Base-by-base conservation (phyloP, 2,113 vertebrate genomes). In the Oncorhynchus nerka region DNA sequence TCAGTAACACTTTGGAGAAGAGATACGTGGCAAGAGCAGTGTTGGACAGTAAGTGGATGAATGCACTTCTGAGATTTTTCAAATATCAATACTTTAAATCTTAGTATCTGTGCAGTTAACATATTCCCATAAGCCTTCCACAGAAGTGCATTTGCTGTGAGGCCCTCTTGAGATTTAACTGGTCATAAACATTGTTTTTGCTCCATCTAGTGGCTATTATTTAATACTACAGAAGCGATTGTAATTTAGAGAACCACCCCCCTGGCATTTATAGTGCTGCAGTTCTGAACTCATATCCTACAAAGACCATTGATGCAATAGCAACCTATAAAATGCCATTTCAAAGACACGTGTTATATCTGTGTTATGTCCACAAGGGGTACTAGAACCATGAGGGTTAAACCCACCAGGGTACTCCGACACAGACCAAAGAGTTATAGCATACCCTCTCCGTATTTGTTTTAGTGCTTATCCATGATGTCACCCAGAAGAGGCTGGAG, bases 11-110 rank as follows among this genome's bases (percentile, higher is more conserved):
- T 45, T 82, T 97, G 76, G 92, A 96, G 28, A 88, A 84, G 85
- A 93, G 88, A 82, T 67, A 90, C 73, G 70, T 93, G 12, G 94
- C 93, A 55, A 94, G 95, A 83, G 75, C 79, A 9, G 62, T 97
- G 69, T 88, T 97, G 70, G 97, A 99, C 88, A 92, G 97, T 98
- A 94, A 97, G 97, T 22, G 59, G 16, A 45, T 12, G 39, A 8
- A 57, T 57, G 55, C 55, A 20, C 4, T 57, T 24, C 26, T 66
- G 64, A 5, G n/a, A 28, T 57, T 55, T 45, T 30, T 57, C 26
- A 59, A 30, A 71, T 13, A 26, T 30, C 68, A 12, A 24, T 72
- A 59, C 30, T 59, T 45, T 12, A 11, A 9, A 45, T 45, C 39
- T 9, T 9, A 8, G 8, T 11, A 12, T 45, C 39, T 45, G 39